Base-by-base conservation (phyloP, 2,797 vertebrate genomes). In the Lutjanus campechanus region DNA sequence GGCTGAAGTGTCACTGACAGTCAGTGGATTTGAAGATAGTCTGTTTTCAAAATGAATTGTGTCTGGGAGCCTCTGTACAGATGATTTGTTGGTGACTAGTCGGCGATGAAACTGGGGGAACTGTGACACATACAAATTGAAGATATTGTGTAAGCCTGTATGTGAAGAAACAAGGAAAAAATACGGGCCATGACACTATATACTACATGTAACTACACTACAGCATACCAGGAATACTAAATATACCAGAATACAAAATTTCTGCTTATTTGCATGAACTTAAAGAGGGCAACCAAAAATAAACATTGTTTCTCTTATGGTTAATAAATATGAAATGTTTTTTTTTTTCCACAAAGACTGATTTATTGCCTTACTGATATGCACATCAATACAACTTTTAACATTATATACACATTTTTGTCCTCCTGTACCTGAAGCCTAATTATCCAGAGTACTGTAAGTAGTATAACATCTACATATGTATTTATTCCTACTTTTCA, bases 241-340 rank as follows among this genome's bases (percentile, higher is more conserved):
- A 56, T 60, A 29, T 76, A 15, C n/a, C 25, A 25, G 25, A 25
- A 25, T 53, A 76, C 66, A 43, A 53, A 6, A 68, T 41, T 58
- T 8, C 41, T 70, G 16, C 50, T 70, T 17, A 76, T 60, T 44
- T 75, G 54, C 69, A 75, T 84, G 62, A 72, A 76, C 13, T 47
- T 59, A 4, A 63, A 36, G 11, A 7, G 20, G 36, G 3, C 59
- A 60, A 51, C 20, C 19, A 62, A 25, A 46, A 62, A 40, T 49
- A 0, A 40, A 10, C 25, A 15, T n/a, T 55, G 19, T 65, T 22
- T 74, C 25, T 67, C 49, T 49, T 8, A 60, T 51, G 36, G 29
- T 49, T 10, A 76, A 71, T 73, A 69, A 72, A 76, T 76, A 51
- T n/a, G 15, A 73, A 66, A 54, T 29, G 2, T 29, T 13, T 36